phyloP scores from a whole-genome alignment of 2,888 invertebrate species.

The Apotomis capreana region DNA sequence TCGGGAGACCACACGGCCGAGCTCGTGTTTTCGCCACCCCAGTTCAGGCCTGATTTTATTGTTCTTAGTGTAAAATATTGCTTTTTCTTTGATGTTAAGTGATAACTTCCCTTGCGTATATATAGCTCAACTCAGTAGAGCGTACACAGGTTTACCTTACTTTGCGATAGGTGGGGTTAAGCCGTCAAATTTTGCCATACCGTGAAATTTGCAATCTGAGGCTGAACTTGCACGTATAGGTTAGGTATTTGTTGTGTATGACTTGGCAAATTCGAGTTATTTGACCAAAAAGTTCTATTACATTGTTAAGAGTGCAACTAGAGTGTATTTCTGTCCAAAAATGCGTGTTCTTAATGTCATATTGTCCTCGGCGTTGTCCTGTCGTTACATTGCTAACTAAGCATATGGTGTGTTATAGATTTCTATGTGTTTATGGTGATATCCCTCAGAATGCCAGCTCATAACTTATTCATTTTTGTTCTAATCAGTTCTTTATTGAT shows the following conservation, averaged over 20 bases:
- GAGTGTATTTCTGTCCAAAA: slow-evolving; percentile 1
- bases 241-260: slow-evolving; percentile 41
- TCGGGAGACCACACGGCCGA: slow-evolving; percentile 63
- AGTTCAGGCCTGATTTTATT: slow-evolving; percentile 55
- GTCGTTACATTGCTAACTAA: slow-evolving; percentile 15
- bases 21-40: slow-evolving; percentile 54
- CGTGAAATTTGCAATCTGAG: slow-evolving; percentile 33
- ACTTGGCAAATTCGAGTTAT: slow-evolving; percentile 46
- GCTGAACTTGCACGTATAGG: slow-evolving; percentile 42
- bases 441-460: slow-evolving; percentile 19
- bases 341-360: slow-evolving; percentile 12
- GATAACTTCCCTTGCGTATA: slow-evolving; percentile 24
- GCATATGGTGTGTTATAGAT: slow-evolving; percentile 39
- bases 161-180: slow-evolving; percentile 75
- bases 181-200: slow-evolving; percentile 51
- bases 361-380: slow-evolving; percentile 11
- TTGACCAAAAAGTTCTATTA: not conserved
- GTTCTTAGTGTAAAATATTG: slow-evolving; percentile 45
- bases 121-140: slow-evolving; percentile 26
- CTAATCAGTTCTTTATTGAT: slow-evolving; percentile 32
- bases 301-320: not conserved
- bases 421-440: slow-evolving; percentile 25
- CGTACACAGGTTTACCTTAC: slow-evolving; percentile 53
- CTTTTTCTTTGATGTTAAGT: slow-evolving; percentile 41
- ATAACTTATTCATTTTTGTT: slow-evolving; percentile 30